phyloP scores from a whole-genome alignment of 1,140 invertebrate genomes.

The Polyergus mexicanus region DNA sequence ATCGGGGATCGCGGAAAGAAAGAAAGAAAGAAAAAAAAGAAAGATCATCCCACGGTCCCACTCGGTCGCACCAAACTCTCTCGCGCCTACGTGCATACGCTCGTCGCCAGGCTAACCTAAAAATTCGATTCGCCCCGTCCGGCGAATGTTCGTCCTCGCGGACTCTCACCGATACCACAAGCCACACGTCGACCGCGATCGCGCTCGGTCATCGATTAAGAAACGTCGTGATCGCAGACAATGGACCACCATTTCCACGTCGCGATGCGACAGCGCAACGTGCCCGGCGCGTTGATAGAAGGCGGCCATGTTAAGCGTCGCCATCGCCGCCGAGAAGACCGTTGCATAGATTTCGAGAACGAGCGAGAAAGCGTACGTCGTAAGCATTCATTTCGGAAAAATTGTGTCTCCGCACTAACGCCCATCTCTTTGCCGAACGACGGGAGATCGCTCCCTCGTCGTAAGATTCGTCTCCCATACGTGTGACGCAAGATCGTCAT shows the following conservation, averaged over 20 bases:
- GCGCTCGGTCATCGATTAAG: neutral
- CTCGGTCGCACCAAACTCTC: neutral
- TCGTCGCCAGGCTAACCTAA: constrained; percentile 36
- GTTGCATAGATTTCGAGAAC: neutral
- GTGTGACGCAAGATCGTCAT: too few relatives aligned
- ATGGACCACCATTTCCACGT: constrained; percentile 67
- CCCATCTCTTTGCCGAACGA: neutral
- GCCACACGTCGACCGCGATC: neutral
- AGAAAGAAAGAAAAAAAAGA: neutral
- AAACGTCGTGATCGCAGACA: neutral
- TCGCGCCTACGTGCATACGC: neutral
- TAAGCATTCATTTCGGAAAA: neutral
- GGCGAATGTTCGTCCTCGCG: neutral
- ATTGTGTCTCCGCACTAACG: too few relatives aligned
- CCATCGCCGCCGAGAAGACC: constrained; percentile 17
- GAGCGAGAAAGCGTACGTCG: neutral
- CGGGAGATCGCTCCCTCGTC: neutral
- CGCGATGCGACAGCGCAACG: constrained; percentile 54
- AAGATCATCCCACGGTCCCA: neutral
- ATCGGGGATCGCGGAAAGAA: neutral
- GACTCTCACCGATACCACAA: neutral
- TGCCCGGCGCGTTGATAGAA: constrained; percentile 55
- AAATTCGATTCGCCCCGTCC: neutral
- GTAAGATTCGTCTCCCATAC: neutral
- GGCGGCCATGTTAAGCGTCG: constrained; percentile 73